phyloP scores from a whole-genome alignment of 2,888 invertebrate species.

The Agonopterix arenella region DNA sequence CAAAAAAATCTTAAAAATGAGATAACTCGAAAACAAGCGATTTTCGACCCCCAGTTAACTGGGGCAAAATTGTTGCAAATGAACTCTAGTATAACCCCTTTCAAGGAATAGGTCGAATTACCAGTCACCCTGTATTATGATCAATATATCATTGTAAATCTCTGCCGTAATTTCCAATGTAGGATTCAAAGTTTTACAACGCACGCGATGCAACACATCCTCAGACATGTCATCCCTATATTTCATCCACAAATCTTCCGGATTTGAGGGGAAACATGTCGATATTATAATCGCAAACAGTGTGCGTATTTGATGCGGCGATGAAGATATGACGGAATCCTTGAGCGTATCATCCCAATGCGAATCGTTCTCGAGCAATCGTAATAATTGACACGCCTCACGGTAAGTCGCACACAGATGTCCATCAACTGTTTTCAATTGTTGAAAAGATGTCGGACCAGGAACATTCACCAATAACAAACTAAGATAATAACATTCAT shows the following conservation, averaged over 20 bases:
- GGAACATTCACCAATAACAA: slow-evolving; percentile 30
- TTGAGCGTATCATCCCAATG: slow-evolving; percentile 18
- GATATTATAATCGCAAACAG: slow-evolving; percentile 17
- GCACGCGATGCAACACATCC: slow-evolving; percentile 13
- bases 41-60: no score
- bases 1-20: no score
- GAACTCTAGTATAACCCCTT: no score
- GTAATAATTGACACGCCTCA: slow-evolving; percentile 17
- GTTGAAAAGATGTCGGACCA: slow-evolving; percentile 21
- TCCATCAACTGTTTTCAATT: slow-evolving; percentile 18
- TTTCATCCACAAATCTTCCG: slow-evolving; percentile 15
- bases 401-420: slow-evolving; percentile 15
- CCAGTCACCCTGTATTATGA: slow-evolving; percentile 8
- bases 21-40: no score
- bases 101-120: no score
- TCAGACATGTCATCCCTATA: slow-evolving; percentile 16
- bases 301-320: slow-evolving; percentile 18
- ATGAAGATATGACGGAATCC: slow-evolving; percentile 14
- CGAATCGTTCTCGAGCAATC: no score
- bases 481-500: slow-evolving; percentile 37
- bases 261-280: slow-evolving; percentile 18
- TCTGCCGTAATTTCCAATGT: slow-evolving; percentile 5
- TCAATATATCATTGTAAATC: slow-evolving; percentile 15
- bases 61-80: no score
- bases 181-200: slow-evolving; percentile 6